Evolutionary conservation across 2,888 invertebrate genomes (phyloP).

Genomic region (Asteroscopus sphinx): DNA sequence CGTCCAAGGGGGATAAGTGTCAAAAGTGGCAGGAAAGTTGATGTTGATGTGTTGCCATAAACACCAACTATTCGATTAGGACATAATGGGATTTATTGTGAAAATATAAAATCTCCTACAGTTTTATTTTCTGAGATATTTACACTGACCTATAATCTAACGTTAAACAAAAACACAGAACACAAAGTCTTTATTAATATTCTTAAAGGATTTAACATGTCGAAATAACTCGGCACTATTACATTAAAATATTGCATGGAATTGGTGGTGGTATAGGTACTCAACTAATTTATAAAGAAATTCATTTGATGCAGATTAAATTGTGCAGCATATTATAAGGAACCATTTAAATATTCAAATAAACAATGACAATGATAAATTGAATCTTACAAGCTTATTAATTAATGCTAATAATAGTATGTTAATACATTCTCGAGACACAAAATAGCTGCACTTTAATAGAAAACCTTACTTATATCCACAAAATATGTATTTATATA

Average conservation of each 20-base stretch:
- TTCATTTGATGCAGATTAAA: neutral
- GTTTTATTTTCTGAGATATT: too few species aligned
- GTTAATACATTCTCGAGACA: conserved; percentile 12
- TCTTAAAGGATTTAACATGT: neutral
- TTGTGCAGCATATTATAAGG: neutral
- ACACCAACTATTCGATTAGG: too few species aligned
- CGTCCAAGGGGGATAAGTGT: too few species aligned
- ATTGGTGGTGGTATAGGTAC: conserved; percentile 45
- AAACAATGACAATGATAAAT: neutral
- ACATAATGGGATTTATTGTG: too few species aligned
- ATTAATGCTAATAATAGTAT: too few species aligned
- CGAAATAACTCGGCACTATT: neutral
- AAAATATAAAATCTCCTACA: too few species aligned
- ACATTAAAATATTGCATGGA: conserved; percentile 15
- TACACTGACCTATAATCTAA: too few species aligned
- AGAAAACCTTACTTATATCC: conserved; percentile 1
- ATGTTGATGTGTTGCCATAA: too few species aligned
- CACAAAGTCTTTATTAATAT: too few species aligned
- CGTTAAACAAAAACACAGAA: too few species aligned
- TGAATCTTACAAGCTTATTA: conserved; percentile 11
- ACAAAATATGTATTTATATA: conserved; percentile 1
- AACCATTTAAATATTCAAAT: conserved; percentile 3
- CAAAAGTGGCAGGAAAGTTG: too few species aligned
- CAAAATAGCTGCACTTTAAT: conserved; percentile 28
- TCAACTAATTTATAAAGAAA: neutral